Evolutionary conservation across 2,113 vertebrate genomes (phyloP), one percentile per base, ranked within the genome.

Genomic region (Tyrannus savana): DNA sequence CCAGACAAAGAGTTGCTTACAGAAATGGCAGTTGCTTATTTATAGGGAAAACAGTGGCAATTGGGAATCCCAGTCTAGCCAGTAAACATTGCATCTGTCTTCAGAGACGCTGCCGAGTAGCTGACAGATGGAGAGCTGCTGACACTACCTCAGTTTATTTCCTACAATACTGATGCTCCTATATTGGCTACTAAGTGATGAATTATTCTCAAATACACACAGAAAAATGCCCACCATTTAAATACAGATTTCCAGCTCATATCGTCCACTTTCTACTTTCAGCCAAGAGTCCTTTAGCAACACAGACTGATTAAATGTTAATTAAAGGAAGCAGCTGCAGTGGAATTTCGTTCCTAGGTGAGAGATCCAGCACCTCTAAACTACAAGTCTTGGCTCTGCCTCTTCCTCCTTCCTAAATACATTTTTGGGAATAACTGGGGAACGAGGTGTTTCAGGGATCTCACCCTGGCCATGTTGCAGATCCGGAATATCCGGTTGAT

Each of bases 401-500:
- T 84, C 35, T 41, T 80, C 10, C 27, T 69, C 1, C 0, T 33
- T 60, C 15, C 31, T 62, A 74, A 82, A 46, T 3, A 3, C 15
- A 60, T 12, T 81, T 85, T 37, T 69, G 46, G 87, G 67, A 18
- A 66, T 16, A 77, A 59, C 28, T 0, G 27, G 18, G 49, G 42
- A 47, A 39, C 1, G 14, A 14, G 37, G 41, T 2, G 3, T 71
- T 52, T 76, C 5, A 3, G 17, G 17, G 19, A 4, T 50, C 97
- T 96, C 95, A 99, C 99, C 98, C 99, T 97, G 87, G 99, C 99
- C 99, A 99, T 99, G 97, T 99, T 99, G 96, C 99, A 99, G 98
- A 99, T 99, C 95, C 99, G 99, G 97, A 99, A 99, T 98, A 99
- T 99, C 64, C 99, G 98, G 96, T 99, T 99, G 97, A 99, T 99